phyloP scores from a whole-genome alignment of 2,797 vertebrate species.

The Yasuhikotakia modesta region DNA sequence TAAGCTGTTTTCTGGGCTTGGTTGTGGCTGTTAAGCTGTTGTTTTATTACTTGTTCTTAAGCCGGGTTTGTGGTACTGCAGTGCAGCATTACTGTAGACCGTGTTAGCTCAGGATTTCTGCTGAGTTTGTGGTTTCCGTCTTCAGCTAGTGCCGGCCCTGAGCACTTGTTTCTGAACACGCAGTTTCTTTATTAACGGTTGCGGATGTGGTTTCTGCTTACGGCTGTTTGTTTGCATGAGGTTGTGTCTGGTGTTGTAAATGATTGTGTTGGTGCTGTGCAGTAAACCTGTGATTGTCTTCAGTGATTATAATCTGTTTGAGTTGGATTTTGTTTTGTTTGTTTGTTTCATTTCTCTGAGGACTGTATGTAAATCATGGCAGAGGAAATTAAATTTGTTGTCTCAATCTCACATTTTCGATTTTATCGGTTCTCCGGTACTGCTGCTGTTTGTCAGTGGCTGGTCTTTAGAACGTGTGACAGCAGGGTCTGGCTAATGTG shows the following conservation, averaged over 20 bases:
- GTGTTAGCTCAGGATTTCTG: slow-evolving; percentile 21
- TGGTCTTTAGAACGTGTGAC: slow-evolving; percentile 14
- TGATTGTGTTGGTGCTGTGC: not conserved
- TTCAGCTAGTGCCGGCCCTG: not conserved
- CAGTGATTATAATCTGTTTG: not conserved
- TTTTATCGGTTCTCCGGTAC: slow-evolving; percentile 1
- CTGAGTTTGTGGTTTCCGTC: slow-evolving; percentile 44
- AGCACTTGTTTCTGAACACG: slow-evolving; percentile 17
- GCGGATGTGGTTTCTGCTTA: slow-evolving; percentile 12
- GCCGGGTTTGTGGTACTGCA: slow-evolving; percentile 40
- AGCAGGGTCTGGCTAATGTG: slow-evolving; percentile 4
- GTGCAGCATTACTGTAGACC: slow-evolving; percentile 45
- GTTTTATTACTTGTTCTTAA: slow-evolving; percentile 24
- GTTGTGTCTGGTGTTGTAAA: not conserved
- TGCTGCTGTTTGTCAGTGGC: slow-evolving; percentile 14
- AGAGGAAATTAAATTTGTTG: not conserved
- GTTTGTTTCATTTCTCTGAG: not conserved
- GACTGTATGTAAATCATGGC: not conserved
- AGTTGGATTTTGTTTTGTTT: not conserved
- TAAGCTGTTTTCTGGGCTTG: slow-evolving; percentile 32
- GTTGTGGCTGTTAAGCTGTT: slow-evolving; percentile 25
- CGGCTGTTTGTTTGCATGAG: not conserved
- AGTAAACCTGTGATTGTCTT: not conserved
- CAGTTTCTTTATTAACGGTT: slow-evolving; percentile 7
- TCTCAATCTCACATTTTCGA: not conserved